phyloP scores from a whole-genome alignment of 2,113 vertebrate genomes.

The Acrocephalus arundinaceus region DNA sequence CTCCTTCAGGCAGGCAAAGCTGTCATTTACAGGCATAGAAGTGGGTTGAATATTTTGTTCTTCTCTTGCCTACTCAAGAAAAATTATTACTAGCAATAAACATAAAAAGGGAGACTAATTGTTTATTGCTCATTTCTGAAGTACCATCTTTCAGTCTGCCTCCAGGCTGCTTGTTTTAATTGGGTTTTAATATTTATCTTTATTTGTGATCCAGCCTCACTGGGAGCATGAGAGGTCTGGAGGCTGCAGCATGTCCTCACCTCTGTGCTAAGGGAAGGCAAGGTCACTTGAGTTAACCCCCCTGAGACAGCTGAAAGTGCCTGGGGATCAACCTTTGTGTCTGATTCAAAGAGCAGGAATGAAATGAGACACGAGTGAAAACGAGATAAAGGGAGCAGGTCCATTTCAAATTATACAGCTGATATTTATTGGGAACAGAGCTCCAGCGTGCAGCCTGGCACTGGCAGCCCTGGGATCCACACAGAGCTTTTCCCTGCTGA shows the following conservation, averaged over 20 bases:
- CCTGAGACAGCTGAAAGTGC: neutral
- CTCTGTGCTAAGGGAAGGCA: neutral
- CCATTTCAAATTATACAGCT: neutral
- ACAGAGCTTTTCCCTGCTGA: neutral
- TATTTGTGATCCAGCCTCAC: neutral
- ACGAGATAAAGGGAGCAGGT: neutral
- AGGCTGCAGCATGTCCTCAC: neutral
- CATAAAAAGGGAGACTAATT: neutral
- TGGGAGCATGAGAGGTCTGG: neutral
- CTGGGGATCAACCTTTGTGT: neutral
- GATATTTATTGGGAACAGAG: neutral
- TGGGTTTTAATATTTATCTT: neutral
- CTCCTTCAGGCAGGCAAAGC: neutral
- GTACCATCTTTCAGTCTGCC: neutral
- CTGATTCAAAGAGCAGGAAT: neutral
- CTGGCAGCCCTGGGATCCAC: neutral
- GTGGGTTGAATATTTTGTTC: neutral
- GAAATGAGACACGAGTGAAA: neutral
- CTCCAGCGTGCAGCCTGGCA: neutral
- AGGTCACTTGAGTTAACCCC: neutral
- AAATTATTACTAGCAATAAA: neutral
- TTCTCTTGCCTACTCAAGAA: neutral
- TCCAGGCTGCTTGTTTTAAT: neutral
- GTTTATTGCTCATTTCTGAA: constrained; percentile 6
- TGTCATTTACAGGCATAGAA: neutral